Evolutionary conservation across 2,113 vertebrate genomes (phyloP).

Genomic region (Xyliphius kryptos): DNA sequence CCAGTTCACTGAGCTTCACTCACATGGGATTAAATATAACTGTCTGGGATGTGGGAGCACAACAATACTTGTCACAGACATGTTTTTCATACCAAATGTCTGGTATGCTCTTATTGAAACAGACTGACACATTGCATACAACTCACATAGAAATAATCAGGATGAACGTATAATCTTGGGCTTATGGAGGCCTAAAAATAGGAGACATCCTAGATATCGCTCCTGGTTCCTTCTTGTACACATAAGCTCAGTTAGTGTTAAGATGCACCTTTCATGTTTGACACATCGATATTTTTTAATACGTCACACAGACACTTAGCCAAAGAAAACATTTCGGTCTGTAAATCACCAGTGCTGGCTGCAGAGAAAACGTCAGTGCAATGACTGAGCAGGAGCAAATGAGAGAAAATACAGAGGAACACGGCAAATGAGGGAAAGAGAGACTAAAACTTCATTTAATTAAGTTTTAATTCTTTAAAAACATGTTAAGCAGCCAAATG

Average conservation of each 20-base stretch:
- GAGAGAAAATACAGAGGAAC: neutral
- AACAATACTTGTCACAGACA: slow-evolving; percentile 3
- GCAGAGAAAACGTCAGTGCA: neutral
- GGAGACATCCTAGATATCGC: neutral
- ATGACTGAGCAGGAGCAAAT: neutral
- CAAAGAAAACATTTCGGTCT: slow-evolving; percentile 8
- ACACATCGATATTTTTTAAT: slow-evolving; percentile 8
- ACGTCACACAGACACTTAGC: neutral
- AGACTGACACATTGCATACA: neutral
- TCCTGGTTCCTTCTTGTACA: neutral
- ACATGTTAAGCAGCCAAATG: too few species aligned
- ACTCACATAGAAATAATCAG: neutral
- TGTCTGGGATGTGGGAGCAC: slow-evolving; percentile 2
- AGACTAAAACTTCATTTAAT: slow-evolving; percentile 3
- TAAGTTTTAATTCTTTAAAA: too few species aligned
- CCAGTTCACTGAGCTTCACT: slow-evolving; percentile 4
- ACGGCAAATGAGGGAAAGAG: slow-evolving; percentile 23
- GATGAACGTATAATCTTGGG: slow-evolving; percentile 6
- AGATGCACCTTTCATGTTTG: slow-evolving; percentile 15
- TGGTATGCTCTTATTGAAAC: neutral
- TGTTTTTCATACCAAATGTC: neutral
- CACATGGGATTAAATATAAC: neutral
- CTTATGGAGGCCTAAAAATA: neutral
- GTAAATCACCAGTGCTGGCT: neutral
- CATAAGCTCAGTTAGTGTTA: neutral